Evolutionary conservation across 2,888 invertebrate genomes (phyloP), one percentile per base, ranked within the genome.

Genomic region (Ametastegia equiseti): DNA sequence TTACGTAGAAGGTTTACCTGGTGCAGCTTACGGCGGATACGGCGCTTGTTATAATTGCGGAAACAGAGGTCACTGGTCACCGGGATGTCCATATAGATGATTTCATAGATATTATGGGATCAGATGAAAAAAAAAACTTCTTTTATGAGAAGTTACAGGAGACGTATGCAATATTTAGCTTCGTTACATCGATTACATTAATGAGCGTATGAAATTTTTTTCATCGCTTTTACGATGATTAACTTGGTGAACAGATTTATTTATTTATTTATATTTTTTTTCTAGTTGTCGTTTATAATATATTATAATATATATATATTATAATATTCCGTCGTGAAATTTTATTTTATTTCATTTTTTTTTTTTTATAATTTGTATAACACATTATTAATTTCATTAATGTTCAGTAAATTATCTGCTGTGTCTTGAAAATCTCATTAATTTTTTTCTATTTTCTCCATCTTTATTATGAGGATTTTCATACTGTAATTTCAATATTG

Each of bases 1-100:
- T 27, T 80, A 79, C 27, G 90, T 92, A 86, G 87, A 89, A 80
- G 93, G 93, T 3, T 57, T 87, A 23, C 89, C 91, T 5, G 92
- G 91, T 63, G 88, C 92, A 42, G 94, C 93, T 90, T 94, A 93
- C 91, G 94, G 94, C 83, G 94, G 94, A 84, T 94, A 94, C 91
- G 94, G 94, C 15, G 90, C 92, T 81, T 95, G 95, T 90, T 94
- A 88, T 91, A 88, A 86, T 54, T 95, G 95, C 90, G 93, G 94
- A 80, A 90, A 91, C 63, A 88, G 88, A 81, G 93, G 93, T 4
- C 93, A 93, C 89, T 94, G 93, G 93, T 92, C 93, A 1, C 91
- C 92, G 80, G 92, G 92, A 84, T 93, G 93, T 87, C 92, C 92
- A 84, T 80, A 42, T 69, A 65, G 81, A 73, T 69, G 50, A 60